Conservation (phyloP, 2,797 vertebrate genomes). For the Sebastes hopkinsi region DNA sequence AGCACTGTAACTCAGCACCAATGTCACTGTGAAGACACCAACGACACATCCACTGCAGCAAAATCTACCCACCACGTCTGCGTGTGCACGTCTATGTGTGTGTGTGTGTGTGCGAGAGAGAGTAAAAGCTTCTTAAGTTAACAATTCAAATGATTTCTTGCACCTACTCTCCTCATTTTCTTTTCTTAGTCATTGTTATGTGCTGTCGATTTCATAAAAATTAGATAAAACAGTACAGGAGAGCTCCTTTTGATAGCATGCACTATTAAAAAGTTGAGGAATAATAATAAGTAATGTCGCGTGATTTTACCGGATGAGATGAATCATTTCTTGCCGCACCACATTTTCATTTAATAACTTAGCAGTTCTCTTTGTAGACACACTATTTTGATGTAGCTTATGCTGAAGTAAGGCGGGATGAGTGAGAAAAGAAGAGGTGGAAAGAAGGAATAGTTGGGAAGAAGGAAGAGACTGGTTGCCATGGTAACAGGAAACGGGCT, state of each 20-base stretch:
- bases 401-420: constrained; percentile 39
- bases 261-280: constrained; percentile 27
- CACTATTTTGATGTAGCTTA: constrained; percentile 25
- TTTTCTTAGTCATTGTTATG: constrained; percentile 15
- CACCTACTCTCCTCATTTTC: constrained; percentile 19
- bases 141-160: constrained; percentile 38
- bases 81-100: neutral
- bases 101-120: neutral
- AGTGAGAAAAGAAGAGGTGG: constrained; percentile 55
- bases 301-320: constrained; percentile 31
- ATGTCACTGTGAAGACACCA: constrained; percentile 76
- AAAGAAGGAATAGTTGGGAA: constrained; percentile 58
- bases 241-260: constrained; percentile 22
- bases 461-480: constrained; percentile 62
- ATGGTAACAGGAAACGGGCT: constrained; percentile 73
- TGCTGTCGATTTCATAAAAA: constrained; percentile 33
- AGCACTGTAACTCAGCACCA: constrained; percentile 78
- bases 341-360: constrained; percentile 45
- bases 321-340: constrained; percentile 18
- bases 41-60: constrained; percentile 64
- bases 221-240: constrained; percentile 23
- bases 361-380: constrained; percentile 28
- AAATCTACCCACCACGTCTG: constrained; percentile 50
- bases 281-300: constrained; percentile 6
- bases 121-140: constrained; percentile 34